Evolutionary conservation across 2,113 vertebrate species (phyloP), one percentile per base, ranked within the genome.

Genomic region (Cyphomyrus discorhynchus): DNA sequence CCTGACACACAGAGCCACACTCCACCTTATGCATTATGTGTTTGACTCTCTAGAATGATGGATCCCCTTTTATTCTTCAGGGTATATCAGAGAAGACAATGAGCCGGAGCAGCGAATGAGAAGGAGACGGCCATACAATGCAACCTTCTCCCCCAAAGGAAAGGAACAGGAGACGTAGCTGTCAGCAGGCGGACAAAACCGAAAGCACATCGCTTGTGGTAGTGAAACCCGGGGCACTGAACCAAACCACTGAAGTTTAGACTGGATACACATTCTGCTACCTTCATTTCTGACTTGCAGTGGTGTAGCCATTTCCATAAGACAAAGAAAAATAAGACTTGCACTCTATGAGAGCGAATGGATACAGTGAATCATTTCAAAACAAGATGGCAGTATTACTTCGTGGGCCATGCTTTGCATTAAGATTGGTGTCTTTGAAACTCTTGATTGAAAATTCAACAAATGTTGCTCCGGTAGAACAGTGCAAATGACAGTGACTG

Each of bases 31-130:
- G 4, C 11, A 17, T 53, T 52, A 39, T 56, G 15, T 56, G 85
- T 19, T 56, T 49, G 47, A 31, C 47, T 1, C n/a, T 52, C 2
- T 86, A 49, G 7, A 35, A 49, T 31, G 50, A 52, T 52, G 15
- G 15, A 87, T 9, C 85, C 47, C n/a, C 5, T 53, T 35, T 35
- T 87, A 11, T 87, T 87, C n/a, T 21, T 92, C 89, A 99, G 98
- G 98, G 49, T 99, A 99, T 84, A 97, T 99, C 91, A 98, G 96
- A 89, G 98, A 99, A 91, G 98, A 99, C 39, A 93, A 96, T 83
- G 95, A 93, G 91, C 96, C 97, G 42, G 96, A 97, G 89, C 94
- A 91, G 0, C 97, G 97, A 50, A 95, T 96, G 83, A 96, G 98
- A 91, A 96, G 98, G 92, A 94, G 97, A 80, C 97, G 97, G 83